A percentile compares a stretch with the other conserved stretches of the same genome.
Evolutionary conservation across 2,113 vertebrate species (phyloP).

Genomic region (Emydocephalus ijimae): DNA sequence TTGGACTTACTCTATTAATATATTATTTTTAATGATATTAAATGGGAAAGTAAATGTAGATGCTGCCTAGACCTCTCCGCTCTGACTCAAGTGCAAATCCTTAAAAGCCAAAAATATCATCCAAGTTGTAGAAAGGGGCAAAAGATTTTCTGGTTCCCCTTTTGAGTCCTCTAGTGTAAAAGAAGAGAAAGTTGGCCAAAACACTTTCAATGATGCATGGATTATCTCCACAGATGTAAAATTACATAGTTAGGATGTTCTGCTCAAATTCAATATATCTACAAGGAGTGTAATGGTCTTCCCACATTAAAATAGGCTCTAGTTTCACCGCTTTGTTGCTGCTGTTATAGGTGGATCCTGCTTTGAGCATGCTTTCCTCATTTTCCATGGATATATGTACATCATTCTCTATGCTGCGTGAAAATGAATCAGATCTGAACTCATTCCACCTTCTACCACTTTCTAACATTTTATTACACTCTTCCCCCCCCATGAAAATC

Average conservation of each 20-base stretch:
- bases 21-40: too few relatives aligned
- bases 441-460: background rate
- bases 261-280: too few relatives aligned
- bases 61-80: too few relatives aligned
- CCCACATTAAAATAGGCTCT: background rate
- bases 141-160: too few relatives aligned
- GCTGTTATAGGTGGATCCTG: background rate
- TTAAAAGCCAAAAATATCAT: too few relatives aligned
- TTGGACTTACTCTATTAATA: too few relatives aligned
- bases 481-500: background rate
- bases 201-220: background rate
- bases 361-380: background rate
- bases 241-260: background rate
- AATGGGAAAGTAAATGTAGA: too few relatives aligned
- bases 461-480: background rate
- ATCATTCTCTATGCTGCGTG: background rate
- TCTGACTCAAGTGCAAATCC: too few relatives aligned
- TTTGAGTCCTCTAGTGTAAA: background rate
- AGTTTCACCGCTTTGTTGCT: background rate
- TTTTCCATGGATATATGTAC: background rate
- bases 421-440: background rate
- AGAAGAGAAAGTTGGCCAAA: background rate
- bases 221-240: background rate
- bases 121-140: too few relatives aligned
- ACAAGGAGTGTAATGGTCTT: background rate